Evolutionary conservation across 2,113 vertebrate species (phyloP).

Genomic region (Tylochromis polylepis): DNA sequence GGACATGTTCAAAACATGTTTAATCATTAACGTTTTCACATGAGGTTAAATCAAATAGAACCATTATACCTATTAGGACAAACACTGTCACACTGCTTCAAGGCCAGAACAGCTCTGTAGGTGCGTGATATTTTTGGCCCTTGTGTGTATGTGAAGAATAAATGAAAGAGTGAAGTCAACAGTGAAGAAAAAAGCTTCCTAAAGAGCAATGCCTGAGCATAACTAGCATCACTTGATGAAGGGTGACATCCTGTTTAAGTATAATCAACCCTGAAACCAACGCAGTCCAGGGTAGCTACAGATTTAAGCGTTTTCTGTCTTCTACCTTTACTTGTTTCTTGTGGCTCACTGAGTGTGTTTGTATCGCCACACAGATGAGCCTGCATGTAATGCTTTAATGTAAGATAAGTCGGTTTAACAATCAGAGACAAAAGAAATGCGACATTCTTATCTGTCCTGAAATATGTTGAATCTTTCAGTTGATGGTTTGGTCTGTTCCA

Average conservation of each 20-base stretch:
- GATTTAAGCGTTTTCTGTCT: background rate
- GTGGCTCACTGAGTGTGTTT: background rate
- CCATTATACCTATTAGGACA: background rate
- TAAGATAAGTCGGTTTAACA: background rate
- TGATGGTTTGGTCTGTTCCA: background rate
- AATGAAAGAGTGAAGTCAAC: background rate
- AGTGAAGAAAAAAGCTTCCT: background rate
- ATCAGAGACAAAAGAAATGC: background rate
- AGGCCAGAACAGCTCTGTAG: background rate
- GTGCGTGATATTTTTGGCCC: background rate
- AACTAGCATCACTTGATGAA: background rate
- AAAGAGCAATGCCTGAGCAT: background rate
- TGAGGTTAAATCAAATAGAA: conserved; percentile 33
- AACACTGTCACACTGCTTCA: background rate
- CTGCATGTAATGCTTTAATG: background rate
- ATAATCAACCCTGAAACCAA: background rate
- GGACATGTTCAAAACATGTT: background rate
- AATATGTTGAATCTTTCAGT: background rate
- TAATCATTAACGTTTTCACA: conserved; percentile 25
- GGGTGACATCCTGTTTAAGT: background rate
- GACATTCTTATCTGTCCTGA: background rate
- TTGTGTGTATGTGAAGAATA: background rate
- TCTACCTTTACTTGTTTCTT: background rate
- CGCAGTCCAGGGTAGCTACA: background rate
- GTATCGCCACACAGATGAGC: background rate